Evolutionary conservation across 2,113 vertebrate species (phyloP), one percentile per base, ranked within the genome.

Genomic region (Muntiacus reevesi): DNA sequence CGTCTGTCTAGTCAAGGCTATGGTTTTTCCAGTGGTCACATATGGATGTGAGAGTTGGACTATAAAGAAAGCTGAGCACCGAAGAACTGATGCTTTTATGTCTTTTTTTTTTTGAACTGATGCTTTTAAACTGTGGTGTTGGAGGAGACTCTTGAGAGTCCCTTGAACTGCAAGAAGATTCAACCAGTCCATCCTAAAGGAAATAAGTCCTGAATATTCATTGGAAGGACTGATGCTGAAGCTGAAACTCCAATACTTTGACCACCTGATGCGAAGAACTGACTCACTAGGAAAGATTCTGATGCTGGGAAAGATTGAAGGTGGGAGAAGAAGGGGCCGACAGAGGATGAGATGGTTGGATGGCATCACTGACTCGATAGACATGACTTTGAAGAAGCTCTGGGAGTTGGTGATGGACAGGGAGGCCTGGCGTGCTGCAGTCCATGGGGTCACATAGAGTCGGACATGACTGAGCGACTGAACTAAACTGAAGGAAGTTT

Each of bases 191-290:
- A 21, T 71, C 17, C 64, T 21, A 36, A 36, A 71, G 64, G 64
- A 71, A 21, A 71, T 71, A 9, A 21, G n/a, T 71, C 64, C 17
- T 36, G 64, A 19, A 36, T 71, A 36, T 71, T 71, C 64, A 36
- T 1, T 36, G 17, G 64, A 36, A 71, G n/a, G 64, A 71, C n/a
- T 71, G n/a, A 71, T 71, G 64, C 17, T 23, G 64, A 71, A 71
- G 64, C 64, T 71, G 9, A 71, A 71, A 21, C 64, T 36, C n/a
- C 17, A 71, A 11, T 71, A n/a, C 9, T 71, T 71, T 71, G 64
- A 10, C 17, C 19, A 71, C 19, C n/a, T 1, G 0, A 36, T 71
- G 19, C 0, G 1, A 71, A 71, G n/a, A 36, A 21, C n/a, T 71
- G 64, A 71, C 2, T 36, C n/a, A 71, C 33, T 36, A 12, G 64